Evolutionary conservation across 1,140 invertebrate genomes (phyloP).

Genomic region (Bombus sibiricus): DNA sequence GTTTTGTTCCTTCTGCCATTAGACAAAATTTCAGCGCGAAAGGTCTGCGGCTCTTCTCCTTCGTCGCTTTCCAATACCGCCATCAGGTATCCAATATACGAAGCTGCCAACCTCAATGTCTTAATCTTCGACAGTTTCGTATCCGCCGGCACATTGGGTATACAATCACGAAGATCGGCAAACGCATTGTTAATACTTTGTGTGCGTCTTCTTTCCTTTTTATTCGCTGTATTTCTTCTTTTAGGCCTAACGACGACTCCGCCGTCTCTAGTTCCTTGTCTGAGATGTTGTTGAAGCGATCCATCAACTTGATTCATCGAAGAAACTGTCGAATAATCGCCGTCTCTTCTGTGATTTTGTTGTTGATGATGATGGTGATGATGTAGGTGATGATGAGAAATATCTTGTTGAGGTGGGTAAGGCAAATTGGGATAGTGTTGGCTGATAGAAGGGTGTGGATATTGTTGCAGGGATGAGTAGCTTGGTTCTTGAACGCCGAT

Average conservation of each 20-base stretch:
- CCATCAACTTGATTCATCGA: conserved; percentile 26
- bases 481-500: conserved; percentile 75
- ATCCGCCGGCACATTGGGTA: conserved; percentile 97
- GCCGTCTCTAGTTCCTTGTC: conserved; percentile 47
- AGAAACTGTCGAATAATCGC: conserved; percentile 35
- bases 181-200: conserved; percentile 98
- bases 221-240: conserved; percentile 92
- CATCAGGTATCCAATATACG: conserved; percentile 95
- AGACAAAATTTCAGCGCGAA: conserved; percentile 88
- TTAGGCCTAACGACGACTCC: conserved; percentile 80
- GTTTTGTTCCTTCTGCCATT: conserved; percentile 78
- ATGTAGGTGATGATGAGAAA: conserved; percentile 37
- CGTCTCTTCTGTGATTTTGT: conserved; percentile 48
- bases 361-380: conserved; percentile 61
- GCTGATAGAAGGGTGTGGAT: conserved; percentile 42
- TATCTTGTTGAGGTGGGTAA: conserved; percentile 53
- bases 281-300: conserved; percentile 61
- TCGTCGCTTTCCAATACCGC: conserved; percentile 90
- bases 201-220: conserved; percentile 95
- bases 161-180: conserved; percentile 94
- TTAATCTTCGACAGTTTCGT: conserved; percentile 98
- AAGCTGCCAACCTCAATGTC: conserved; percentile 93
- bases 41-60: conserved; percentile 87
- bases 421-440: conserved; percentile 40
- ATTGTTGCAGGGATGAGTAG: conserved; percentile 70